These are phyloP conservation scores for Tachysurus fulvidraco DNA, from an alignment of 2,113 vertebrate species.

Conservation along the genomic window DNA sequence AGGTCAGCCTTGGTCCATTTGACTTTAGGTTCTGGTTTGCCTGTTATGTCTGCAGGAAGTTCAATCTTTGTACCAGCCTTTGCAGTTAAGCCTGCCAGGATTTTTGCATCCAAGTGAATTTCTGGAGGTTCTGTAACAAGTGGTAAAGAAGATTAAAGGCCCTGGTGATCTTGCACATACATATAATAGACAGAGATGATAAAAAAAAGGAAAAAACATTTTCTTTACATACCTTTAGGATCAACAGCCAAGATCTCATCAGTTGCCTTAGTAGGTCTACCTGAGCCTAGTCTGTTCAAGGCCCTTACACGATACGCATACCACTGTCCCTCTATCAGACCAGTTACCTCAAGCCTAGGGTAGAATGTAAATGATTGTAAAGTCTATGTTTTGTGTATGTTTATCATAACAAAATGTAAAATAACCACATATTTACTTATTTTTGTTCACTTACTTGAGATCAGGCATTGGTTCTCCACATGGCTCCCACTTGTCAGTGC, in stretches of 20 bases:
- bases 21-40: constrained; percentile 88
- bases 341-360: constrained; percentile 84
- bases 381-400: neutral
- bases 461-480: constrained; percentile 88
- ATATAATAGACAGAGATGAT: neutral
- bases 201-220: neutral
- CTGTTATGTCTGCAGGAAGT: constrained; percentile 83
- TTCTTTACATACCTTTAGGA: constrained; percentile 80
- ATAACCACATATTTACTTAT: neutral
- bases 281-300: constrained; percentile 86
- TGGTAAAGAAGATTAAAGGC: neutral
- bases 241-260: constrained; percentile 95
- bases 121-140: constrained; percentile 84
- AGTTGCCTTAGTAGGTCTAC: constrained; percentile 89
- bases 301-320: constrained; percentile 94
- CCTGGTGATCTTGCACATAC: neutral
- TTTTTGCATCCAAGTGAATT: constrained; percentile 92
- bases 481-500: constrained; percentile 91
- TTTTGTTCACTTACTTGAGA: constrained; percentile 78
- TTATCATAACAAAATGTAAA: neutral
- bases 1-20: constrained; percentile 96
- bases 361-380: neutral
- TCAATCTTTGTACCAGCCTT: constrained; percentile 97
- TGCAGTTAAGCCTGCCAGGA: constrained; percentile 92
- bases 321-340: constrained; percentile 92